Conservation (phyloP, 1,140 invertebrate genomes). For the Octopus sinensis region DNA sequence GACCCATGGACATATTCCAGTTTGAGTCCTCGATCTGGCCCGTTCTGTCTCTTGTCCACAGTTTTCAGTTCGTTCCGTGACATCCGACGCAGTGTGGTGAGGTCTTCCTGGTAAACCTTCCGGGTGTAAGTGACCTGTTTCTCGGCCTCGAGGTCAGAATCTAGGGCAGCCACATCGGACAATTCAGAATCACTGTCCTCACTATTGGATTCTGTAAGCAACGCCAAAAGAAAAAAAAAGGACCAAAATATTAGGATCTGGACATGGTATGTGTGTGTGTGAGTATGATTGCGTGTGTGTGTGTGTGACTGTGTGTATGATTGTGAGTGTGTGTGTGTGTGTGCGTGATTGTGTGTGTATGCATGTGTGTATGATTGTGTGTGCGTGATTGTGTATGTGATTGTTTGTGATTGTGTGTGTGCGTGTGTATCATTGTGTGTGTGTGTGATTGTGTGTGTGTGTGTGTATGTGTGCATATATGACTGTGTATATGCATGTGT, state of each 20-base stretch:
- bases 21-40: constrained; percentile 49
- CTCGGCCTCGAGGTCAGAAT: constrained; percentile 57
- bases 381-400: no score
- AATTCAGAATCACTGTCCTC: constrained; percentile 57
- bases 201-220: constrained; percentile 56
- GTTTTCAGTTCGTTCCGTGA: constrained; percentile 41
- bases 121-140: constrained; percentile 54
- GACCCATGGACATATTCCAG: constrained; percentile 57
- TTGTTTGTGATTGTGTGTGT: no score
- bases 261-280: no score
- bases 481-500: no score
- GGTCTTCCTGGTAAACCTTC: constrained; percentile 52
- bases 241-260: not conserved
- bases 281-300: no score
- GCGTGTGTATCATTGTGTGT: no score
- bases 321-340: no score
- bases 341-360: no score
- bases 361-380: no score
- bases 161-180: constrained; percentile 54
- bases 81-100: constrained; percentile 41
- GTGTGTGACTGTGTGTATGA: no score
- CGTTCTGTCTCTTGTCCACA: constrained; percentile 48
- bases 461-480: no score
- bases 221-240: constrained; percentile 29
- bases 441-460: no score